Evolutionary conservation across 2,888 invertebrate genomes (phyloP).

Genomic region (Lagria hirta): DNA sequence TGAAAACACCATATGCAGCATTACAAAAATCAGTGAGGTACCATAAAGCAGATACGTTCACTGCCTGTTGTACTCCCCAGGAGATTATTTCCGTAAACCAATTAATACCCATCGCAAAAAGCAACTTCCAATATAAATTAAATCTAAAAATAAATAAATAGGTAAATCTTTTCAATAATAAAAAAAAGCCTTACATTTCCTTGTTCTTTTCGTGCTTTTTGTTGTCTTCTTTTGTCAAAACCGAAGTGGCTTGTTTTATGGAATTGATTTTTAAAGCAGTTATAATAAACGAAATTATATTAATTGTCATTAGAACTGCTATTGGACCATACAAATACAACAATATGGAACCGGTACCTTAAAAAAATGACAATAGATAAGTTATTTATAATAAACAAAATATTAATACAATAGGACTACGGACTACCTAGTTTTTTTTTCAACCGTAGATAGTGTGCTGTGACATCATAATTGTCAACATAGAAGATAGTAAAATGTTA

Average conservation of each 20-base stretch:
- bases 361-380: no score
- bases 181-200: constrained; percentile 44
- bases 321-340: constrained; percentile 73
- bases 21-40: constrained; percentile 67
- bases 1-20: constrained; percentile 67
- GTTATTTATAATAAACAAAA: no score
- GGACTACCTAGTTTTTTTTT: no score
- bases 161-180: no score
- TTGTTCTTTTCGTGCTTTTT: constrained; percentile 59
- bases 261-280: constrained; percentile 68
- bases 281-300: constrained; percentile 66
- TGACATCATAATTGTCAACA: no score
- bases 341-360: constrained; percentile 55
- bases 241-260: constrained; percentile 68
- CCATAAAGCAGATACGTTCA: constrained; percentile 57
- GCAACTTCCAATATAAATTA: constrained; percentile 75
- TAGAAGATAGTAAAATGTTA: no score
- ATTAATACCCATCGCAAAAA: constrained; percentile 84
- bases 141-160: no score
- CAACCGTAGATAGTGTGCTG: no score
- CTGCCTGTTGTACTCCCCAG: constrained; percentile 57
- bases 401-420: no score
- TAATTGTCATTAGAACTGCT: constrained; percentile 63
- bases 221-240: constrained; percentile 66
- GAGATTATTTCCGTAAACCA: constrained; percentile 81